Percentiles rank a stretch among this genome's conserved stretches.
Conservation (phyloP, 2,888 invertebrate species). For the Limnephilus lunatus region DNA sequence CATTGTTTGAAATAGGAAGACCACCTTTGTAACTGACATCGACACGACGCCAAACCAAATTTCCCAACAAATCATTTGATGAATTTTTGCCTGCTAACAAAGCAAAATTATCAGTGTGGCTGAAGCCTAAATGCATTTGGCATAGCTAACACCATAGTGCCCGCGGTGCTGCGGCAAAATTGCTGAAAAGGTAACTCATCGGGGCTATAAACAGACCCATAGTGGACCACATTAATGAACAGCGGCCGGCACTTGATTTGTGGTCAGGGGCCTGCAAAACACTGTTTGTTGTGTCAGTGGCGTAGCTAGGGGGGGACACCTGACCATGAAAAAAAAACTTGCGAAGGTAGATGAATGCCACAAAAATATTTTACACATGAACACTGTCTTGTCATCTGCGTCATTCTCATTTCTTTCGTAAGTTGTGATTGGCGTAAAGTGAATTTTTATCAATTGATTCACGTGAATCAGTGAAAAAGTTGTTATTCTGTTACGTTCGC, state of each 20-base stretch:
- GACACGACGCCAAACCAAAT: neutral
- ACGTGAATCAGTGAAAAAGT: too few relatives aligned
- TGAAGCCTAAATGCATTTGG: neutral
- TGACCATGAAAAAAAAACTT: too few relatives aligned
- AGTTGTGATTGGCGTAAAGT: too few relatives aligned
- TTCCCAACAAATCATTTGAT: neutral
- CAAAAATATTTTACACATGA: too few relatives aligned
- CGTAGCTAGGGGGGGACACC: too few relatives aligned
- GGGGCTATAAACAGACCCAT: neutral
- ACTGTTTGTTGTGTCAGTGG: too few relatives aligned
- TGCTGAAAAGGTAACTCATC: constrained; percentile 9
- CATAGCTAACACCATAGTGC: neutral
- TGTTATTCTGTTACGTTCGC: too few relatives aligned
- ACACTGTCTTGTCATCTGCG: too few relatives aligned
- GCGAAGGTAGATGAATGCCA: too few relatives aligned
- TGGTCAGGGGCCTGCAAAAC: neutral
- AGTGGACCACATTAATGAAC: constrained; percentile 4
- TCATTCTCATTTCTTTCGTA: too few relatives aligned
- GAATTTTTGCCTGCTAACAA: neutral
- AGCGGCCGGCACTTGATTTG: neutral
- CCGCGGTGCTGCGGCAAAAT: neutral
- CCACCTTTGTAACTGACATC: neutral
- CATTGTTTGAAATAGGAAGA: neutral
- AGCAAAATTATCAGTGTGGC: neutral
- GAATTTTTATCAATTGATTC: too few relatives aligned